These are phyloP conservation scores for Synergus laeviventris DNA, from an alignment of 2,888 invertebrate genomes.

Conservation along the genomic window DNA sequence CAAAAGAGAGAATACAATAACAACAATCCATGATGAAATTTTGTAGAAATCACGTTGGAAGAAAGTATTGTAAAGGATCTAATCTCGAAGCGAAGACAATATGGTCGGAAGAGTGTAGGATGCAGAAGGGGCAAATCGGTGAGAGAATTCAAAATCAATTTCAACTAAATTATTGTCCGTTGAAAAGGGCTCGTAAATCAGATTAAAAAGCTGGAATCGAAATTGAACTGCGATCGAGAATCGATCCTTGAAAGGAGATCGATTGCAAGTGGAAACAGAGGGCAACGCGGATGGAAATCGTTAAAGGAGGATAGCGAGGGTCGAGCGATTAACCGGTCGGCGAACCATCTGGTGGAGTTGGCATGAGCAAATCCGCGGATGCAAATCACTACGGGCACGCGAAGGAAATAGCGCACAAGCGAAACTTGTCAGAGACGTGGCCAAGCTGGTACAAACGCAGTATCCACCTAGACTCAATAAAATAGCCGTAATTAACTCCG, in stretches of 20 bases:
- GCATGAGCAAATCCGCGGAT: conserved; percentile 56
- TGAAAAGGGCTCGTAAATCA: conserved; percentile 19
- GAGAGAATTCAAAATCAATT: conserved; percentile 19
- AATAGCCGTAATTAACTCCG: conserved; percentile 59
- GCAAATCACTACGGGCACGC: conserved; percentile 60
- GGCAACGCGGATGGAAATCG: conserved; percentile 37
- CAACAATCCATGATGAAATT: too few species aligned
- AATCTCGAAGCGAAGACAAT: conserved; percentile 28
- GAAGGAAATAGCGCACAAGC: conserved; percentile 49
- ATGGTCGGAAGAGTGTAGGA: neutral
- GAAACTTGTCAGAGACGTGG: conserved; percentile 52
- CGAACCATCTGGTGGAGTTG: conserved; percentile 51
- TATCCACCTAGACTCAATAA: conserved; percentile 46
- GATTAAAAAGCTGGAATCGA: neutral
- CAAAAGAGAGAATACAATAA: neutral
- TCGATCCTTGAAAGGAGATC: conserved; percentile 36
- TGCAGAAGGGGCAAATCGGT: neutral
- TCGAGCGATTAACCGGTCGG: conserved; percentile 51
- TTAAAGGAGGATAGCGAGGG: conserved; percentile 39
- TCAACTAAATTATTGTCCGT: conserved; percentile 15
- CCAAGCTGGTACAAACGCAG: conserved; percentile 47
- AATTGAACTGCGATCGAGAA: conserved; percentile 27
- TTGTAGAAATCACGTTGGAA: neutral
- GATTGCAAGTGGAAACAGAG: conserved; percentile 27
- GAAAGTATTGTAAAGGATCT: neutral